phyloP scores from a whole-genome alignment of 92 coral and sea anemone species.

The Heliopora coerulea region DNA sequence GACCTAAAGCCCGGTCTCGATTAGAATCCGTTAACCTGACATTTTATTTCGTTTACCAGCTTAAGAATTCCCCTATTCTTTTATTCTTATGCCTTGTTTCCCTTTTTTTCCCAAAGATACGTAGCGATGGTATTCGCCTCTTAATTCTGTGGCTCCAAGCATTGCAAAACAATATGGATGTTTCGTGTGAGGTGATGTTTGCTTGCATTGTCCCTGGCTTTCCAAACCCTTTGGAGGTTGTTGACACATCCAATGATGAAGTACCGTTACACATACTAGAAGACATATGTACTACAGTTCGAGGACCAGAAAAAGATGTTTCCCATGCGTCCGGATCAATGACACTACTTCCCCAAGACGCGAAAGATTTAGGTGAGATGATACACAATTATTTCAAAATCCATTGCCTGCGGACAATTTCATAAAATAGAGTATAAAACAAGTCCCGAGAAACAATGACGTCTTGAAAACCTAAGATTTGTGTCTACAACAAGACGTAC shows the following conservation, averaged over 20 bases:
- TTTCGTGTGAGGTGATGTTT: conserved; percentile 78
- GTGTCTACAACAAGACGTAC: too few relatives aligned
- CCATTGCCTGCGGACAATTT: too few relatives aligned
- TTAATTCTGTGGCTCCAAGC: conserved; percentile 93
- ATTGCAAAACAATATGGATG: conserved; percentile 74
- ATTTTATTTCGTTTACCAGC: too few relatives aligned
- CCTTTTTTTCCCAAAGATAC: conserved; percentile 49
- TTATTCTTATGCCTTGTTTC: neutral
- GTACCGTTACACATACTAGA: conserved; percentile 68
- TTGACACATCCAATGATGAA: conserved; percentile 67
- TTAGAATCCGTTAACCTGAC: too few relatives aligned
- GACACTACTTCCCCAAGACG: conserved; percentile 61
- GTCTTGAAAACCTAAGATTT: too few relatives aligned
- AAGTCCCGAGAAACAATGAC: too few relatives aligned
- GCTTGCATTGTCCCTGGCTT: conserved; percentile 93
- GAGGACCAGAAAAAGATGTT: conserved; percentile 63
- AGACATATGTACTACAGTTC: conserved; percentile 65
- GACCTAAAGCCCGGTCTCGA: too few relatives aligned
- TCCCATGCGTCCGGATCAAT: conserved; percentile 57
- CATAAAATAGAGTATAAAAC: too few relatives aligned
- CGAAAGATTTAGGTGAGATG: conserved; percentile 59
- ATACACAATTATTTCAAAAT: too few relatives aligned
- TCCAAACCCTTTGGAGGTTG: conserved; percentile 70
- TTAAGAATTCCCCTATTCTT: too few relatives aligned
- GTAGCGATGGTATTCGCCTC: conserved; percentile 86